Evolutionary conservation across 2,888 invertebrate species (phyloP).

Genomic region (Athalia rosae): DNA sequence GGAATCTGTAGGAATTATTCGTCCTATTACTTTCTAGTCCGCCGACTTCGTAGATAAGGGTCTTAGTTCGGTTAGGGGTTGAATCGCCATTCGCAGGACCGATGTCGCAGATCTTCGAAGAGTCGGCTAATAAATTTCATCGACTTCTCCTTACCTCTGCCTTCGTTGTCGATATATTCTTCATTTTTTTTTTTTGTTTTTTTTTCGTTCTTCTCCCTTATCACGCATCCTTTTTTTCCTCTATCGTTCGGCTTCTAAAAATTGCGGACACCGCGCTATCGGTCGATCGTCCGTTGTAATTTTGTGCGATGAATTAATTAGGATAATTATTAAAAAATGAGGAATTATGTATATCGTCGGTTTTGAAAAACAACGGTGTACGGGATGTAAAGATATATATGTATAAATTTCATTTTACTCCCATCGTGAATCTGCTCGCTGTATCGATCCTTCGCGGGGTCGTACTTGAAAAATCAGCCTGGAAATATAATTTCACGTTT

Average conservation of each 20-base stretch:
- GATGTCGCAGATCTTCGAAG: constrained; percentile 39
- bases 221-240: neutral
- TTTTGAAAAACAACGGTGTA: neutral
- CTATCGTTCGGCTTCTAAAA: no score
- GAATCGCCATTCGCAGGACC: constrained; percentile 29
- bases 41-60: constrained; percentile 39
- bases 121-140: constrained; percentile 40
- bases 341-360: neutral
- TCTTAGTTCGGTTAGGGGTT: constrained; percentile 37
- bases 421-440: constrained; percentile 42
- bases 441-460: constrained; percentile 41
- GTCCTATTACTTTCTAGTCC: constrained; percentile 40
- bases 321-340: neutral
- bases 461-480: constrained; percentile 45
- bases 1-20: constrained; percentile 43
- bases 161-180: constrained; percentile 35
- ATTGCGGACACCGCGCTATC: no score
- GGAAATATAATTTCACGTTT: constrained; percentile 46
- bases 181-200: neutral
- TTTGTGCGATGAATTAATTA: no score
- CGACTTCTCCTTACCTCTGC: constrained; percentile 33
- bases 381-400: constrained; percentile 9
- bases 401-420: constrained; percentile 30
- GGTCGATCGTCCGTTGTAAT: no score
- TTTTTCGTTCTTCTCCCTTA: neutral